phyloP scores from a whole-genome alignment of 2,113 vertebrate genomes.

The Hucho hucho region DNA sequence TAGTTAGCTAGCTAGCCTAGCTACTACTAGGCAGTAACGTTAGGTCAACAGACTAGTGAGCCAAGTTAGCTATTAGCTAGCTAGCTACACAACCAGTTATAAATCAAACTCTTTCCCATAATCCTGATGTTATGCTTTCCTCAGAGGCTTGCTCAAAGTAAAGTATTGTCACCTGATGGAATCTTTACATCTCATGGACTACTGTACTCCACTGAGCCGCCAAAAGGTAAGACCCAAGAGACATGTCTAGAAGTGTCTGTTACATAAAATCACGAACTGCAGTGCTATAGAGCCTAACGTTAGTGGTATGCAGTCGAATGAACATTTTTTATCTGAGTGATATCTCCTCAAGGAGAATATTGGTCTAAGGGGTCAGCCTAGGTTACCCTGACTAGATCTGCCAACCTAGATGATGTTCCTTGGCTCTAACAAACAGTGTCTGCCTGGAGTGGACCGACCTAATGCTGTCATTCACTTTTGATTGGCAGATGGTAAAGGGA shows the following conservation, averaged over 20 bases:
- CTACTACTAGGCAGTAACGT: not conserved
- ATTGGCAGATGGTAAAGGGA: slow-evolving; percentile 52
- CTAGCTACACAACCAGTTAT: no score
- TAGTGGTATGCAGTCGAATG: no score
- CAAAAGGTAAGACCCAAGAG: slow-evolving; percentile 66
- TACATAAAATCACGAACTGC: not conserved
- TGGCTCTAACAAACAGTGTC: not conserved
- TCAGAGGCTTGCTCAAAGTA: slow-evolving; percentile 35
- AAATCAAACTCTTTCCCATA: not conserved
- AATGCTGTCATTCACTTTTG: slow-evolving; percentile 2
- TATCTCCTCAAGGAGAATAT: no score
- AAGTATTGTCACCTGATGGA: slow-evolving; percentile 31
- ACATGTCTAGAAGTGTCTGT: not conserved
- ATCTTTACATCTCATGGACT: slow-evolving; percentile 30
- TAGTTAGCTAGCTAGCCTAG: not conserved
- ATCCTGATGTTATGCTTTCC: not conserved
- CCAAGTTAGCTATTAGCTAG: no score
- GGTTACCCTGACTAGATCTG: not conserved
- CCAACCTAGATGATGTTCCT: not conserved
- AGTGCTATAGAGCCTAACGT: not conserved
- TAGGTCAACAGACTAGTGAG: not conserved
- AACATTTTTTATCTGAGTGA: no score
- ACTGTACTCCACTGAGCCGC: slow-evolving; percentile 60
- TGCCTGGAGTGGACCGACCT: not conserved
- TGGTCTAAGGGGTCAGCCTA: no score